Evolutionary conservation across 2,888 invertebrate species (phyloP), one percentile per base, ranked within the genome.

Genomic region (Anaspis maculata): DNA sequence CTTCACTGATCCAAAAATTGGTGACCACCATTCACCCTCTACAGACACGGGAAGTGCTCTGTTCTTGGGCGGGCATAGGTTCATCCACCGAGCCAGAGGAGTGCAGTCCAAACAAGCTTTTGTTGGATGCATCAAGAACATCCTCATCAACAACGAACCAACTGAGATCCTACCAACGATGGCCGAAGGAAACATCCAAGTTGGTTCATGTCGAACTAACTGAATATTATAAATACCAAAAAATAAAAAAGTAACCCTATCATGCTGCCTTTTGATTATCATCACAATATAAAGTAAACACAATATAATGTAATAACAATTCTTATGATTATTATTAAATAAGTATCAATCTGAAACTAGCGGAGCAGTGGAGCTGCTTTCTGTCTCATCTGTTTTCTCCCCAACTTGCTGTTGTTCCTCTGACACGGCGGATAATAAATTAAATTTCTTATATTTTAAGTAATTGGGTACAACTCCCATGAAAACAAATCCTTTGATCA

Each of bases 21-120:
- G 85, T 3, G 64, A 59, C 15, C 48, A 51, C 25, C 49, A 52
- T 16, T 74, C 73, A 70, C 76, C 13, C 70, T 75, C 79, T 0
- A 86, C 90, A 0, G 79, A 85, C 52, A 90, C 91, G 0, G 79
- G 78, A 15, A 81, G 89, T 40, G 86, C 91, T 0, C 70, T 97
- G 16, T 96, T 85, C 65, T 72, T 97, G 51, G 97, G 97, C 12
- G 95, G 95, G 0, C 85, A 92, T 64, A 80, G 82, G 2, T 68
- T 72, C 33, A 45, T 64, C 10, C 46, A 52, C 27, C 57, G 54
- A 42, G 56, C 72, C 1, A 67, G 77, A 15, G 92, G 90, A 2
- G 74, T 87, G 3, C 71, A 72, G 22, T 81, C 86, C 0, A 69
- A 72, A 9, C 71, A 76, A 14, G 79, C 82, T 6, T 95, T 76